These are phyloP conservation scores for Zosterops pallidus DNA, from an alignment of 2,113 vertebrate species.

Conservation along the genomic window DNA sequence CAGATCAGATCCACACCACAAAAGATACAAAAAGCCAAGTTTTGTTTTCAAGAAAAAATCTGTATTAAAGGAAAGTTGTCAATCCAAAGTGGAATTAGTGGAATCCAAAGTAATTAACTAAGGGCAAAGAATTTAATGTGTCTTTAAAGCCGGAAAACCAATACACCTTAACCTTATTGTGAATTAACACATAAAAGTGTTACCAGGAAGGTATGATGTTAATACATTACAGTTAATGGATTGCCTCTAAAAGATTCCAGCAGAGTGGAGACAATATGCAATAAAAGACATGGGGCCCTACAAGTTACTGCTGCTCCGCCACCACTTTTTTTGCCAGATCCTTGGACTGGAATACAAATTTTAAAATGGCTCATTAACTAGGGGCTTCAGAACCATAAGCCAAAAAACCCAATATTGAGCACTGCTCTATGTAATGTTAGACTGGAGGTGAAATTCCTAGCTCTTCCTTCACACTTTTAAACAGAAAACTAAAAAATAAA, in stretches of 20 bases:
- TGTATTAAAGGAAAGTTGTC: not conserved
- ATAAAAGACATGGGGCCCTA: not conserved
- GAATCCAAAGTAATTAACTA: not conserved
- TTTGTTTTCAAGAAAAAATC: not conserved
- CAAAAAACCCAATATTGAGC: accelerated
- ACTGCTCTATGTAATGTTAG: not conserved
- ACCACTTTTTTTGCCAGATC: not conserved
- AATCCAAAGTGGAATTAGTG: not conserved
- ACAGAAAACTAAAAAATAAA: not conserved
- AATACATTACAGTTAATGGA: not conserved
- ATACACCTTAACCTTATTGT: not conserved
- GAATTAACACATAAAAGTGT: not conserved
- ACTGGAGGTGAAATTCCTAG: not conserved
- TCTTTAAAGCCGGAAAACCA: not conserved
- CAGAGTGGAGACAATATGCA: not conserved
- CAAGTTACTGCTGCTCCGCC: not conserved
- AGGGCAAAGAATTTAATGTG: not conserved
- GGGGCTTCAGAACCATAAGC: not conserved
- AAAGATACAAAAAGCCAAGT: accelerated
- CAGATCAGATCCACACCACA: not conserved
- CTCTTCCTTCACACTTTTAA: not conserved
- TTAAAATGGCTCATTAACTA: not conserved
- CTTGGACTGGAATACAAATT: not conserved
- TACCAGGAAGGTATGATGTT: not conserved
- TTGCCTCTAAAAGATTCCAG: not conserved